Evolutionary conservation across 1,140 invertebrate species (phyloP).

Genomic region (Drosophila saltans): DNA sequence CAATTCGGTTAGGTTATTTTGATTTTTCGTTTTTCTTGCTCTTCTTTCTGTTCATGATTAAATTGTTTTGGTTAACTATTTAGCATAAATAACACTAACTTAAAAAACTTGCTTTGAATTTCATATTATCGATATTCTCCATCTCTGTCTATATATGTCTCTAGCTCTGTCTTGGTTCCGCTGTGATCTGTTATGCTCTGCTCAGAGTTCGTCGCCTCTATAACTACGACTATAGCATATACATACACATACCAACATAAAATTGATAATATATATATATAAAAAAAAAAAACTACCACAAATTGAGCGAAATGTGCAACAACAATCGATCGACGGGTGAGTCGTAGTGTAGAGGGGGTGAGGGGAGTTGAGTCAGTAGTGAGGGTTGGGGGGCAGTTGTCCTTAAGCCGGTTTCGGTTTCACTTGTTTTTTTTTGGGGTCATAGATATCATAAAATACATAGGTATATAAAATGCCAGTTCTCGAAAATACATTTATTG

Average conservation of each 20-base stretch:
- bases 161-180: slow-evolving; percentile 35
- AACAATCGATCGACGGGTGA: slow-evolving; percentile 49
- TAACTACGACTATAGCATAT: slow-evolving; percentile 7
- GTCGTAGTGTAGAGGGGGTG: background rate
- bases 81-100: slow-evolving; percentile 78
- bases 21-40: slow-evolving; percentile 19
- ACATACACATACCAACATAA: background rate
- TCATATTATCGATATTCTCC: slow-evolving; percentile 43
- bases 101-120: slow-evolving; percentile 77
- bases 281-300: slow-evolving; percentile 2
- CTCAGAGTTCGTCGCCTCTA: slow-evolving; percentile 60
- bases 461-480: background rate
- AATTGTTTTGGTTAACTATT: slow-evolving; percentile 22
- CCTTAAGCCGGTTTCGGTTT: slow-evolving; percentile 69
- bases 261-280: background rate
- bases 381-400: slow-evolving; percentile 31
- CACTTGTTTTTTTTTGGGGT: slow-evolving; percentile 45
- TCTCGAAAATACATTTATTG: slow-evolving; percentile 1
- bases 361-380: background rate
- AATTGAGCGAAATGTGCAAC: slow-evolving; percentile 41
- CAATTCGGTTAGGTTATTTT: slow-evolving; percentile 25
- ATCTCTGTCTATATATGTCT: background rate
- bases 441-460: slow-evolving; percentile 72
- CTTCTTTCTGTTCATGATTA: slow-evolving; percentile 19
- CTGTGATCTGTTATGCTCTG: slow-evolving; percentile 18